Conservation (phyloP, 2,113 vertebrate genomes). For the Amphilophus citrinellus region DNA sequence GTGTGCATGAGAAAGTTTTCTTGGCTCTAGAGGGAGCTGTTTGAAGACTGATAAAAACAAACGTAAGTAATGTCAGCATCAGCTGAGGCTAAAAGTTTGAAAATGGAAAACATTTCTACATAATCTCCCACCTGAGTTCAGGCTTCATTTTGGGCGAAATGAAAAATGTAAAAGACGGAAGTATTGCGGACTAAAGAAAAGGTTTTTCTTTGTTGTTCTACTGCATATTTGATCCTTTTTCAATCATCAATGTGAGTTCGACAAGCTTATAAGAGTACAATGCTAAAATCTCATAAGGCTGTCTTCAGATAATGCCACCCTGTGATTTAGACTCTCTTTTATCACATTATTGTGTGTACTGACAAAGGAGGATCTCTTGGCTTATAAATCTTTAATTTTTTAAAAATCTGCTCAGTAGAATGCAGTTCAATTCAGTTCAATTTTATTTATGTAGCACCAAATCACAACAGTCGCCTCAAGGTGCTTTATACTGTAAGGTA, state of each 20-base stretch:
- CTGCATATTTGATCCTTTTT: background rate
- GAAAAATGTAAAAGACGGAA: background rate
- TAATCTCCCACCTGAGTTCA: background rate
- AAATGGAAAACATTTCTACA: background rate
- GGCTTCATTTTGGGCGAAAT: background rate
- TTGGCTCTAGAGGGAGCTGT: background rate
- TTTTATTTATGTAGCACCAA: too few relatives aligned
- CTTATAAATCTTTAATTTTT: too few relatives aligned
- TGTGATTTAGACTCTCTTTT: background rate
- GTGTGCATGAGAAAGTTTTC: background rate
- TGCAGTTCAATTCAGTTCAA: too few relatives aligned
- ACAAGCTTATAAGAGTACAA: background rate
- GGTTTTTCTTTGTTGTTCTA: background rate
- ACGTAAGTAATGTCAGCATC: background rate
- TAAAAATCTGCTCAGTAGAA: too few relatives aligned
- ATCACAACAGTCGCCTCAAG: too few relatives aligned
- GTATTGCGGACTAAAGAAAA: background rate
- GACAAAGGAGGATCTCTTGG: too few relatives aligned
- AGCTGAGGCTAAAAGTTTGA: background rate
- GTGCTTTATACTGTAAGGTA: too few relatives aligned
- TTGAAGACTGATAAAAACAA: conserved; percentile 5
- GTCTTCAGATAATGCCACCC: background rate
- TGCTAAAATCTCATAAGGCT: background rate
- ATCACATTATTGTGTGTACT: too few relatives aligned
- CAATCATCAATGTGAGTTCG: background rate